Evolutionary conservation across 2,113 vertebrate species (phyloP).

Genomic region (Cryptomyrus ogoouensis): DNA sequence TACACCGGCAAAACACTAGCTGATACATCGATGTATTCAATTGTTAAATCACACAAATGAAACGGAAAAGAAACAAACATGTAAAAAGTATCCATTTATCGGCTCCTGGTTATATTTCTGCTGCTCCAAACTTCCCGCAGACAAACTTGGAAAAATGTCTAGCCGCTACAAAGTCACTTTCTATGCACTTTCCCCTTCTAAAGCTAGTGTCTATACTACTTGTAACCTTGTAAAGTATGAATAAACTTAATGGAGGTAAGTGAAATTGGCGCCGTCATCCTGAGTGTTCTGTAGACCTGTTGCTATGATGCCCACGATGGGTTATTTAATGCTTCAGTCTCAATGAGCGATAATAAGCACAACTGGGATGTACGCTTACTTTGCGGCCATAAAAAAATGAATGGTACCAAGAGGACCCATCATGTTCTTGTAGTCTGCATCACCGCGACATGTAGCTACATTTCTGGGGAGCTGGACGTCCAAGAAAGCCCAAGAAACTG

Average conservation of each 20-base stretch:
- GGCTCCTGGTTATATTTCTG: not conserved
- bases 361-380: not conserved
- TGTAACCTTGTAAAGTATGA: not conserved
- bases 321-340: not conserved
- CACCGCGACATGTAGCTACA: not conserved
- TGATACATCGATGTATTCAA: not conserved
- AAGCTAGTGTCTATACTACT: not conserved
- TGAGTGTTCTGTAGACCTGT: not conserved
- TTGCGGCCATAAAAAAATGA: not conserved
- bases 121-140: not conserved
- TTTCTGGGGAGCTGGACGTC: not conserved
- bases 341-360: not conserved
- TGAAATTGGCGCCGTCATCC: not conserved
- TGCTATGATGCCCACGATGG: not conserved
- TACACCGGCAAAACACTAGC: not conserved
- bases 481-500: not conserved
- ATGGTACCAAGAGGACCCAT: not conserved
- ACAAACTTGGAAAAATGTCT: not conserved
- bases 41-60: not conserved
- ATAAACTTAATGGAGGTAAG: not conserved
- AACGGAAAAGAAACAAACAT: not conserved
- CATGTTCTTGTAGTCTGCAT: not conserved
- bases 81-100: not conserved
- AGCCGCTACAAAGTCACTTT: not conserved
- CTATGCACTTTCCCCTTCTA: not conserved